Evolutionary conservation across 2,797 vertebrate species (phyloP).

Genomic region (Cirrhinus mrigala): DNA sequence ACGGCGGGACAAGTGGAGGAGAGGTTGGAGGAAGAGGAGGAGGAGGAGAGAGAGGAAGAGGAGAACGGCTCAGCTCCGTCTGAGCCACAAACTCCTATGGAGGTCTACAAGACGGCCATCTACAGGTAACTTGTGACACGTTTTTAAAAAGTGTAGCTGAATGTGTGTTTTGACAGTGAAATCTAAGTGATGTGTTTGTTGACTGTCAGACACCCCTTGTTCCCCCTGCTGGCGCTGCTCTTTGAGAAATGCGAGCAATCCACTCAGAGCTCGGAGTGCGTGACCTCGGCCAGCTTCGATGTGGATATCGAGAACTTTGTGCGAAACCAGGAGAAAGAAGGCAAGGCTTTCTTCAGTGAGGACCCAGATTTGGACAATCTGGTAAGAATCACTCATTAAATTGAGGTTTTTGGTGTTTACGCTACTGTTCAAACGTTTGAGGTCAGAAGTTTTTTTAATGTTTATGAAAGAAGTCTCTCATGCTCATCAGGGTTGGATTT

Average conservation of each 20-base stretch:
- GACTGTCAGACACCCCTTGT: constrained; percentile 76
- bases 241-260: constrained; percentile 91
- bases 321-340: constrained; percentile 86
- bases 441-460: too few species aligned
- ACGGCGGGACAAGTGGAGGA: constrained; percentile 83
- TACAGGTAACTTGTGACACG: constrained; percentile 79
- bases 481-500: background rate
- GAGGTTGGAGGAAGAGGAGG: constrained; percentile 76
- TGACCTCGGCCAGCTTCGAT: constrained; percentile 87
- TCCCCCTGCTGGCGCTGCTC: constrained; percentile 86
- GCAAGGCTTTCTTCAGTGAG: constrained; percentile 87
- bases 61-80: constrained; percentile 76
- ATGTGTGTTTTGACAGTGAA: constrained; percentile 16
- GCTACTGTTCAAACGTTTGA: background rate
- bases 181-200: constrained; percentile 28
- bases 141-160: background rate
- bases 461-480: background rate
- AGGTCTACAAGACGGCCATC: constrained; percentile 87
- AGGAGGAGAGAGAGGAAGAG: constrained; percentile 68
- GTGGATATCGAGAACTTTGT: constrained; percentile 89
- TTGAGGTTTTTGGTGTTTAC: background rate
- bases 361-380: constrained; percentile 87
- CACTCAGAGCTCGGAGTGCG: constrained; percentile 86
- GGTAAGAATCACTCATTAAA: constrained; percentile 69
- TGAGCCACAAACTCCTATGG: constrained; percentile 86